phyloP scores from a whole-genome alignment of 2,113 vertebrate species.

The Chaetops frenatus region DNA sequence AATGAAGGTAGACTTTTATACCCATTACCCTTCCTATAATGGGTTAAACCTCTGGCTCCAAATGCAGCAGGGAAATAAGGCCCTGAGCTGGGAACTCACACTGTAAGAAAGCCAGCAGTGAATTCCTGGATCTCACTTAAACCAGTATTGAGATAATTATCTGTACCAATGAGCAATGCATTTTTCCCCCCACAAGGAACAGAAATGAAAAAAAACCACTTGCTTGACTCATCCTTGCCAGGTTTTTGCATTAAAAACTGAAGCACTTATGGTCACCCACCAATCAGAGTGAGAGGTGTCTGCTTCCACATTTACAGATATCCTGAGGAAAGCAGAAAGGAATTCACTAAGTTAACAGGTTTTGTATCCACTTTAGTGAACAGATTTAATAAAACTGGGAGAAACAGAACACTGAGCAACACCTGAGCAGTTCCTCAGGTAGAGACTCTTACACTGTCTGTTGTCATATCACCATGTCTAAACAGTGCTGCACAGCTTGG shows the following conservation, averaged over 20 bases:
- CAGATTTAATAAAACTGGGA: neutral
- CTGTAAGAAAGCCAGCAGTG: neutral
- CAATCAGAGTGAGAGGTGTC: accelerated
- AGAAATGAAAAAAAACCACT: slow-evolving; percentile 8
- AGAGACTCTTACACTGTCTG: neutral
- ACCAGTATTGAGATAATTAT: neutral
- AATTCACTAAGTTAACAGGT: neutral
- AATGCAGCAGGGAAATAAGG: neutral
- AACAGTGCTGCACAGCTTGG: neutral
- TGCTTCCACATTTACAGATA: neutral
- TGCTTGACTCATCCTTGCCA: slow-evolving; percentile 14
- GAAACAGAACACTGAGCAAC: neutral
- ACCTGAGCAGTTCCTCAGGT: neutral
- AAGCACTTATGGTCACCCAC: neutral
- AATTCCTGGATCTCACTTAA: neutral
- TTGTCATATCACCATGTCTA: accelerated
- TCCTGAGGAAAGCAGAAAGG: neutral
- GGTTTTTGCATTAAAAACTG: neutral
- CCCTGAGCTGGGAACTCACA: neutral
- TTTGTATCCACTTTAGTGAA: neutral
- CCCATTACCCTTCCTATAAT: neutral
- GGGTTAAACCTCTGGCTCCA: neutral
- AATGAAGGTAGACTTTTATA: neutral
- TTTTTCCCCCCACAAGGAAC: neutral
- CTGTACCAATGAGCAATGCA: neutral